phyloP scores from a whole-genome alignment of 2,797 vertebrate genomes.

The Nannoperca australis region DNA sequence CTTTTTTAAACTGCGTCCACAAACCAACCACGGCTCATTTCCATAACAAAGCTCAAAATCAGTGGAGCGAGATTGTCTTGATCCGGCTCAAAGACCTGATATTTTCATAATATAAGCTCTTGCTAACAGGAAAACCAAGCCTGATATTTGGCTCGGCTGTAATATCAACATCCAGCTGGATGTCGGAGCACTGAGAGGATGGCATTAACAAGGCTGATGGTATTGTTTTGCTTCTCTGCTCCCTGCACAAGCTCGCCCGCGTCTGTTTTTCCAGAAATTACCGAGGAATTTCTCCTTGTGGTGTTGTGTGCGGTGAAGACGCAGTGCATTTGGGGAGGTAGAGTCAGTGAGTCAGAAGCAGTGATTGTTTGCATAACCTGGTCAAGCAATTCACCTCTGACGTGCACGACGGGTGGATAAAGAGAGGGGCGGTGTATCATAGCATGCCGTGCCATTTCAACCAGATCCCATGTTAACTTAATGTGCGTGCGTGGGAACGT shows the following conservation, averaged over 20 bases:
- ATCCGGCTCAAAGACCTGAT: not conserved
- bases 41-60: not conserved
- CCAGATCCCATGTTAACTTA: not conserved
- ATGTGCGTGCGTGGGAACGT: constrained; percentile 17
- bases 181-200: constrained; percentile 21
- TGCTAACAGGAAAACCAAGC: constrained; percentile 12
- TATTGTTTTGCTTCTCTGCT: constrained; percentile 34
- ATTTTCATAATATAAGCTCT: not conserved
- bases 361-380: constrained; percentile 39
- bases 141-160: constrained; percentile 16
- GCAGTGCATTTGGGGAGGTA: constrained; percentile 15
- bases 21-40: not conserved
- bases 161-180: constrained; percentile 51
- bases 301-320: constrained; percentile 31
- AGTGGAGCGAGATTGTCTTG: not conserved
- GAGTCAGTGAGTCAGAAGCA: constrained; percentile 48
- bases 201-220: constrained; percentile 8
- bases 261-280: constrained; percentile 59
- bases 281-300: constrained; percentile 40
- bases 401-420: constrained; percentile 1
- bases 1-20: not conserved
- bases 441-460: constrained; percentile 14
- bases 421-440: not conserved
- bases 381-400: constrained; percentile 30
- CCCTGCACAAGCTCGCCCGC: constrained; percentile 14